Evolutionary conservation across 2,797 vertebrate species (phyloP).

Genomic region (Setipinna tenuifilis): DNA sequence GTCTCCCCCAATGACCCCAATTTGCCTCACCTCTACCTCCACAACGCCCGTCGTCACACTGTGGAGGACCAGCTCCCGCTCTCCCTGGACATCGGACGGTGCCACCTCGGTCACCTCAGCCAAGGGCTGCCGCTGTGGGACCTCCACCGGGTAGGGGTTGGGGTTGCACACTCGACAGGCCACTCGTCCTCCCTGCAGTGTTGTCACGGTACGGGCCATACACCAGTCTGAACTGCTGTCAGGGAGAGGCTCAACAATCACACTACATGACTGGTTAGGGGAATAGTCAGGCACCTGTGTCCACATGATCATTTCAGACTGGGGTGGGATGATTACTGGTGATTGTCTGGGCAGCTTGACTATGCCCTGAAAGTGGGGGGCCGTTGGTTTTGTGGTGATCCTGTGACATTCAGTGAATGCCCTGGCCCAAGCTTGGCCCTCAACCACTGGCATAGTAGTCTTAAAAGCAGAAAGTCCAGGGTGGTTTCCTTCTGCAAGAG

Average conservation of each 20-base stretch:
- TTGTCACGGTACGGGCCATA: background rate
- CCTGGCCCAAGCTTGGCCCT: background rate
- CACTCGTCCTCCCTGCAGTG: background rate
- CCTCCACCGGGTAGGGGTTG: background rate
- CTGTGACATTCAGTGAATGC: background rate
- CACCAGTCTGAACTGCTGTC: background rate
- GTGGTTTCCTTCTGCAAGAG: background rate
- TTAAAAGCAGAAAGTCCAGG: background rate
- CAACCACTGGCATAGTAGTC: background rate
- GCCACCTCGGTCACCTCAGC: background rate
- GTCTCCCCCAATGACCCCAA: background rate
- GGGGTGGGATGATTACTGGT: background rate
- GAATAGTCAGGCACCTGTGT: background rate
- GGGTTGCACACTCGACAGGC: background rate
- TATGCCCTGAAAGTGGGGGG: background rate
- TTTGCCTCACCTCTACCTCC: slow-evolving; percentile 1
- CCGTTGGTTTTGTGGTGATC: background rate
- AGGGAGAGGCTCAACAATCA: background rate
- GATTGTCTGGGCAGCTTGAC: background rate
- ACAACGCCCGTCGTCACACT: background rate
- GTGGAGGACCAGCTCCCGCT: background rate
- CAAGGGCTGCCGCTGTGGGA: background rate
- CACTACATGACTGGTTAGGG: background rate
- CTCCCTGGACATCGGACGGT: background rate
- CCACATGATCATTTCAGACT: background rate